Percentiles rank a stretch among this genome's conserved stretches.
These are phyloP conservation scores for Etia nguti DNA, from an alignment of 2,113 vertebrate genomes.

Conservation along the genomic window DNA sequence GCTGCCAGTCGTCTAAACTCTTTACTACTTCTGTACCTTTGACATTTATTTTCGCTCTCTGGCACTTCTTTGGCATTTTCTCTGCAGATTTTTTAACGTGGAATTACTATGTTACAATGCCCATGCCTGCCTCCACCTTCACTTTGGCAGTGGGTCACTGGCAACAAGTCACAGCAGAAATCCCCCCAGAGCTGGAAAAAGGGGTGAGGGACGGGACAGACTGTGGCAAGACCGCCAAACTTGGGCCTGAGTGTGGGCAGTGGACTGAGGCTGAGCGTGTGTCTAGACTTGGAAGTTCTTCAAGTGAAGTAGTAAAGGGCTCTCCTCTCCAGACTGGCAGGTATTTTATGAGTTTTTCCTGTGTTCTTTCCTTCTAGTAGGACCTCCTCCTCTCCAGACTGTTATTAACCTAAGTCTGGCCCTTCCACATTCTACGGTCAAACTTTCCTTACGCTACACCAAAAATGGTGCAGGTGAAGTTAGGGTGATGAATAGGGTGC, in stretches of 20 bases:
- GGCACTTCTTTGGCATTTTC: background rate
- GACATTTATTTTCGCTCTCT: constrained; percentile 15
- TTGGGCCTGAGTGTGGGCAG: background rate
- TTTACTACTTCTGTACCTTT: background rate
- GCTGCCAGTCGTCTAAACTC: background rate
- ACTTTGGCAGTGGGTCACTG: constrained; percentile 90
- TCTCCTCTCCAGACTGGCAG: constrained; percentile 68
- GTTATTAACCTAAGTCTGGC: constrained; percentile 43
- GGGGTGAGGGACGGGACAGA: background rate
- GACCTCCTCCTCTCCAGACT: constrained; percentile 25
- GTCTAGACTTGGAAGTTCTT: constrained; percentile 30
- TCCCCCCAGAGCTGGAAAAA: constrained; percentile 9
- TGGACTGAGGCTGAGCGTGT: constrained; percentile 3
- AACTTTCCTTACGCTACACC: constrained; percentile 38
- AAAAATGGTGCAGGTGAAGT: constrained; percentile 27
- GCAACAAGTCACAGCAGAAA: constrained; percentile 72
- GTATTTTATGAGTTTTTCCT: constrained; percentile 68
- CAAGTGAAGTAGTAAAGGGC: constrained; percentile 13
- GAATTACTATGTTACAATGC: constrained; percentile 95
- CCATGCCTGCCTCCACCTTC: constrained; percentile 96
- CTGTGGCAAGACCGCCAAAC: background rate
- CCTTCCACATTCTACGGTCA: constrained; percentile 29
- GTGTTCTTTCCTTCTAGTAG: constrained; percentile 16
- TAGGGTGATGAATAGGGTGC: constrained; percentile 20
- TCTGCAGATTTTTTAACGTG: constrained; percentile 78